Base-by-base conservation (phyloP, 2,797 vertebrate genomes). In the Pampus argenteus region DNA sequence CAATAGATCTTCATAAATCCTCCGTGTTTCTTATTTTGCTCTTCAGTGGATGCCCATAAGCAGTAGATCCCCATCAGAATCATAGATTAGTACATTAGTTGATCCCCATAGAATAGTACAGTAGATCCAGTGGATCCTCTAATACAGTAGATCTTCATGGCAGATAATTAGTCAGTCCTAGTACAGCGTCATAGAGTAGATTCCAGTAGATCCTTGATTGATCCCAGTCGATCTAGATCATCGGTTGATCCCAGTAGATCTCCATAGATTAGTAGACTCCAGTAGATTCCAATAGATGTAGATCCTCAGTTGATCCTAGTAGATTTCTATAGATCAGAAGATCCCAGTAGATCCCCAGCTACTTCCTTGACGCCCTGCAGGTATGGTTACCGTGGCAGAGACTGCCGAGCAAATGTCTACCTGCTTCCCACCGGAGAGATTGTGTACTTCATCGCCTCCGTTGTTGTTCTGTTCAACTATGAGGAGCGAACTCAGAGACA, bases 361-460 rank as follows among this genome's bases (percentile, higher is more conserved):
- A 49, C n/a, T 66, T 83, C 91, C 93, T 94, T 95, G 78, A 94
- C 49, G 40, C 90, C 0, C 2, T 3, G 82, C 77, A 96, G 98
- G 81, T 99, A 97, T 0, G 98, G 98, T 48, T 99, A 99, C 88
- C 95, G 97, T 29, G 98, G 98, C 68, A 95, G 96, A 83, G 98
- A 99, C 86, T 99, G 98, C 88, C 91, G 98, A 88, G 96, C 97
- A 14, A 99, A 99, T 68, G 93, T 99, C 87, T 98, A 95, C 92
- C 95, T 99, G 82, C 95, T 99, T 74, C 98, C 98, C 74, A 99
- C 98, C 0, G 98, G 98, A 63, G 98, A 99, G 91, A 96, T 97
- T 0, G 96, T 99, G 2, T 99, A 99, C 92, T 99, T 99, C 82
- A 94, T 99, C 7, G 98, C 98, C 17, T 99, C 97, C 0, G 96